Base-by-base conservation (phyloP, 2,888 invertebrate genomes). In the Lypha dubia region DNA sequence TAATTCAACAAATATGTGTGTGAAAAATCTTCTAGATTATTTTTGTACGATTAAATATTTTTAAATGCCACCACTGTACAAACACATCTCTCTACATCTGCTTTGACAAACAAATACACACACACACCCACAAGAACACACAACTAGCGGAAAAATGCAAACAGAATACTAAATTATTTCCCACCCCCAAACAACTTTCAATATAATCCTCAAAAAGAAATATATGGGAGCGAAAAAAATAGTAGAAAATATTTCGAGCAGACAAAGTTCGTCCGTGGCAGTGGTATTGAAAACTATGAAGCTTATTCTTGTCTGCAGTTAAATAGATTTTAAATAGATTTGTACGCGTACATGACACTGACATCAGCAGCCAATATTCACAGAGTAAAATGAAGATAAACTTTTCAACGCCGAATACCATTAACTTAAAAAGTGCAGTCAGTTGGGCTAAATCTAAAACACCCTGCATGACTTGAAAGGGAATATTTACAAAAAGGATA, bases 311-410 rank as follows among this genome's bases (percentile, higher is more conserved):
- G 73, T 77, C 80, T 81, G 46, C 68, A 63, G 76, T 81, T 77
- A 84, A 84, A 84, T 84, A 84, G 84, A 84, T 84, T 84, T 84
- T 84, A 84, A 84, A 84, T 84, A 81, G 84, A 84, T 84, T 84
- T 81, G 77, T 77, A 70, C 73, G 76, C 84, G 84, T 76, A 70
- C 84, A 84, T 73, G 67, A 68, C 71, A 68, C 68, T 81, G 80
- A 81, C 84, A 73, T 68, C 84, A 80, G 79, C 84, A 80, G 79
- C 79, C 68, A 84, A 80, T 81, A 70, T 75, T 53, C 63, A n/a
- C n/a, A 35, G 38, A 58, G 38, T 8, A 51, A 77, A 60, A 67
- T 68, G 70, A 67, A 73, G 73, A 62, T 32, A 77, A 77, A 77
- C 51, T 77, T 79, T 80, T 67, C n/a, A 63, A 60, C 67, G 67